phyloP scores from a whole-genome alignment of 2,888 invertebrate genomes.

The Drosophila infuscata region DNA sequence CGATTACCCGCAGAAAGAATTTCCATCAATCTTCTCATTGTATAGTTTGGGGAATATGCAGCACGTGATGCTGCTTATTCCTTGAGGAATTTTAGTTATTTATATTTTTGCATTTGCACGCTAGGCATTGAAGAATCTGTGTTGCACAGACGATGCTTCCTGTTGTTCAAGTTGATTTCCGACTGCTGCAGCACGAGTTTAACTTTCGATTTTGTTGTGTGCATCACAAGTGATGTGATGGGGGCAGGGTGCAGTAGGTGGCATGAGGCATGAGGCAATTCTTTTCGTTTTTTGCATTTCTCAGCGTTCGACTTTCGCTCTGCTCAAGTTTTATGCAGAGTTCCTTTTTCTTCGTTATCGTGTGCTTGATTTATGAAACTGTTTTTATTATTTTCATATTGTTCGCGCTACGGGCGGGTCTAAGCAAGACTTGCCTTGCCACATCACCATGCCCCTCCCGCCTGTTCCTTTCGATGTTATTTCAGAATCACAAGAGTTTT shows the following conservation, averaged over 20 bases:
- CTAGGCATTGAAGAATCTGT: slow-evolving; percentile 25
- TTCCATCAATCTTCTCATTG: not conserved
- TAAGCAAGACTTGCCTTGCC: slow-evolving; percentile 21
- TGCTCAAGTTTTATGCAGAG: slow-evolving; percentile 70
- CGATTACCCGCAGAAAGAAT: not conserved
- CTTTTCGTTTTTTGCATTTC: slow-evolving; percentile 51
- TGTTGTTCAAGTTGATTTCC: slow-evolving; percentile 71
- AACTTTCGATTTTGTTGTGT: slow-evolving; percentile 63
- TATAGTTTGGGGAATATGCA: not conserved
- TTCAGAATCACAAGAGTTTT: slow-evolving; percentile 71
- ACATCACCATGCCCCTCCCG: not conserved
- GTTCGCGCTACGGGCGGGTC: slow-evolving; percentile 51
- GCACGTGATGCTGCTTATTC: slow-evolving; percentile 1
- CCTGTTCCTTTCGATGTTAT: slow-evolving; percentile 37
- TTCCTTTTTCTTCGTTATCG: slow-evolving; percentile 69
- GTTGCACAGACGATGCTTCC: slow-evolving; percentile 47
- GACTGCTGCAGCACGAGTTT: slow-evolving; percentile 43
- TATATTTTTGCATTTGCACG: slow-evolving; percentile 48
- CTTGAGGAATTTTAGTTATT: slow-evolving; percentile 53
- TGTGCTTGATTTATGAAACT: slow-evolving; percentile 78
- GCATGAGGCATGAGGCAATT: slow-evolving; percentile 20
- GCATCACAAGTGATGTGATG: not conserved
- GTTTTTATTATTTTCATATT: slow-evolving; percentile 80
- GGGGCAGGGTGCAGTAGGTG: too few relatives aligned
- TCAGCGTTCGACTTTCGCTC: slow-evolving; percentile 44